These are phyloP conservation scores for Herpailurus yagouaroundi DNA, from an alignment of 2,113 vertebrate genomes.

Conservation along the genomic window DNA sequence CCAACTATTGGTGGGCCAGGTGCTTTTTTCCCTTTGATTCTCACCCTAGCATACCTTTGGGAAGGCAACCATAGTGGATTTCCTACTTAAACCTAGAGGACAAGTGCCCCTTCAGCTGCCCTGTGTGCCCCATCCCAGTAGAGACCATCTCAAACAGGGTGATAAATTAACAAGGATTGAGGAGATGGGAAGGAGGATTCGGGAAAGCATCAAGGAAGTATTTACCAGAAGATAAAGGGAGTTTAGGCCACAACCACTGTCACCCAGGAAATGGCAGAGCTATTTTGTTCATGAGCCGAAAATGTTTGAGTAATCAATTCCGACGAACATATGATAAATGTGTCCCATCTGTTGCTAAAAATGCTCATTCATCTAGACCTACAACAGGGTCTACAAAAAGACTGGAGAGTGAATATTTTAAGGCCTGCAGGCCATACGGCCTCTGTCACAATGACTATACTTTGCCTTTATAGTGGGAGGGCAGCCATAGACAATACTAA, in stretches of 20 bases:
- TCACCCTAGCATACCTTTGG: neutral
- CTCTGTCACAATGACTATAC: neutral
- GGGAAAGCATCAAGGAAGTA: neutral
- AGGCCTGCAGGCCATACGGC: neutral
- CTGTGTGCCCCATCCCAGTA: neutral
- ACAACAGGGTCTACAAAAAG: neutral
- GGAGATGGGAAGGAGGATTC: neutral
- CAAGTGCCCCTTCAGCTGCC: neutral
- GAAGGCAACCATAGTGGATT: neutral
- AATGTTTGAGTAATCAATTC: neutral
- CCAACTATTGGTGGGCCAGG: neutral
- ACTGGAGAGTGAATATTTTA: neutral
- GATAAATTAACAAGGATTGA: neutral
- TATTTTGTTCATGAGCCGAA: slow-evolving; percentile 19
- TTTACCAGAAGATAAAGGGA: neutral
- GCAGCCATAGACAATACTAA: neutral
- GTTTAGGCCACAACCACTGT: neutral
- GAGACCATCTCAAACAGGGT: neutral
- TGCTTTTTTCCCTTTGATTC: neutral
- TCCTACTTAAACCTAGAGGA: neutral
- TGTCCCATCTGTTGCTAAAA: neutral
- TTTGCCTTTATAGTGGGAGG: neutral
- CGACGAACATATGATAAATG: neutral
- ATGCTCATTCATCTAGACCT: neutral
- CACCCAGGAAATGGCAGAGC: neutral